Conservation (phyloP, 2,797 vertebrate genomes). For the Acanthis flammea region DNA sequence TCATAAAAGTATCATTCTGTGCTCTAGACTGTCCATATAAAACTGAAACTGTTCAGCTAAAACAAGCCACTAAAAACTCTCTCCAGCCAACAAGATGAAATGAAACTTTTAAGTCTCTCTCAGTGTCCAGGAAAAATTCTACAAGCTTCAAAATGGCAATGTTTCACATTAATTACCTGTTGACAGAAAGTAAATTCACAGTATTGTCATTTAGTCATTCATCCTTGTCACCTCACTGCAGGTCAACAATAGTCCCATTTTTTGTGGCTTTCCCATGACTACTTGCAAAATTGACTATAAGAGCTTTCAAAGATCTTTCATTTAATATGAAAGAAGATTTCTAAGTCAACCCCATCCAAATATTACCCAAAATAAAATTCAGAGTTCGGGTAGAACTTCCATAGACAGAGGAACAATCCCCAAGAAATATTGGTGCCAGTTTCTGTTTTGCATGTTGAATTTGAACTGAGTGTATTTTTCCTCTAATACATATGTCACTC, state of each 20-base stretch:
- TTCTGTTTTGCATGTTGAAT: neutral
- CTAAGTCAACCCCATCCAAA: neutral
- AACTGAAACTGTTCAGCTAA: neutral
- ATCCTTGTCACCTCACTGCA: neutral
- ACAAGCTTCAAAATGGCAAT: neutral
- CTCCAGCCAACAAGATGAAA: neutral
- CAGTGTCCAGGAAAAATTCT: neutral
- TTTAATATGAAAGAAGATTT: neutral
- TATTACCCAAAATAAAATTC: neutral
- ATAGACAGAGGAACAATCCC: neutral
- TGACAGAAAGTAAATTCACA: slow-evolving; percentile 43
- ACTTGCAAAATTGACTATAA: neutral
- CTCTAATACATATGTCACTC: neutral
- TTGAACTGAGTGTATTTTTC: neutral
- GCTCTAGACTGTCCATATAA: neutral
- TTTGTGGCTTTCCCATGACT: neutral
- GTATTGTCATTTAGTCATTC: neutral
- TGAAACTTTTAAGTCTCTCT: neutral
- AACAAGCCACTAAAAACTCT: neutral
- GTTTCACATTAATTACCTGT: neutral
- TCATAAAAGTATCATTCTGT: neutral
- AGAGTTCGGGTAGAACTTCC: neutral
- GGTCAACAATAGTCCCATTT: neutral
- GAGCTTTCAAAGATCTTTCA: neutral
- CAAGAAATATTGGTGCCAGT: neutral